Evolutionary conservation across 1,140 invertebrate species (phyloP), one percentile per base, ranked within the genome.

Genomic region (Diorhabda sublineata): DNA sequence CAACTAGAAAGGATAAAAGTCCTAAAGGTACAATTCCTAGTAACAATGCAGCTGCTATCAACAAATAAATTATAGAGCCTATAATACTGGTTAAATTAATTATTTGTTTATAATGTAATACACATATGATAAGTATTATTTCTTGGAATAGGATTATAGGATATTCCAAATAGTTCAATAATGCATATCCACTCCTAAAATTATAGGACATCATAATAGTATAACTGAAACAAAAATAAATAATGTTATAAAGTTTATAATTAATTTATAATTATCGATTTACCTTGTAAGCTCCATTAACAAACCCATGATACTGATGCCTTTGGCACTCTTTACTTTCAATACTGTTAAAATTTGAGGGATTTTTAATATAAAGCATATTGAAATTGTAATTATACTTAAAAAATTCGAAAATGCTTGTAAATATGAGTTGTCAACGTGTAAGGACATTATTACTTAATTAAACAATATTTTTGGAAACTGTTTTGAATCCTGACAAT

Each of bases 111-210:
- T 88, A 90, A 73, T 86, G 85, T 4, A 91, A 69, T 2, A 89
- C 87, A 61, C 88, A 82, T 73, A 84, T 87, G 65, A 90, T 85
- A 58, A 91, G 73, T n/a, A 90, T 80, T 70, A 87, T 86, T 72
- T 91, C 84, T 82, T 92, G 89, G 0, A 86, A 61, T 69, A 91
- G 74, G 70, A 92, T 87, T 64, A 91, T 86, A 3, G 89, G 89
- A 79, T 91, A 91, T 74, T 92, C 90, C 81, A 92, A 75, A 73
- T 91, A 92, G 0, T 88, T 87, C 58, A 90, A 76, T 2, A 90
- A 42, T n/a, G 85, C 82, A 77, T 92, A 91, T 26, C 82, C 81
- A 81, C 89, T 91, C 11, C 84, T 84, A 74, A 83, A 91, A 76
- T 91, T 91, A 74, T 92, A 92, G 68, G 88, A 84, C 43, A 87